phyloP scores from a whole-genome alignment of 2,888 invertebrate genomes.

The Agriopis marginaria region DNA sequence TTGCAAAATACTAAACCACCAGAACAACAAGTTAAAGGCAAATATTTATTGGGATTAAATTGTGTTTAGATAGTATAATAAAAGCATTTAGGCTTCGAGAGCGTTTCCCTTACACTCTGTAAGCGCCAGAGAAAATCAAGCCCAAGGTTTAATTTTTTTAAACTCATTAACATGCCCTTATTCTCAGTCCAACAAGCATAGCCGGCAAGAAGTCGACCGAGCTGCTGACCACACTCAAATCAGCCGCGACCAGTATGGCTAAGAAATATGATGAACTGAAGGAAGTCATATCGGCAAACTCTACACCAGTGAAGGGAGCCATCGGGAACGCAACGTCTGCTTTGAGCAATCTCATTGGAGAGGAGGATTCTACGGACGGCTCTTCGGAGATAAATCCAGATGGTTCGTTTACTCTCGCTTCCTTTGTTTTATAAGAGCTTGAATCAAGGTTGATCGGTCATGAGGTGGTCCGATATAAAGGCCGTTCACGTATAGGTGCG shows the following conservation, averaged over 20 bases:
- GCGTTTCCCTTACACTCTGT: too few relatives aligned
- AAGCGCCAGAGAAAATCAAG: too few relatives aligned
- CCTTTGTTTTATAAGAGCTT: neutral
- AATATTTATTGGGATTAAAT: too few relatives aligned
- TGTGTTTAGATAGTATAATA: too few relatives aligned
- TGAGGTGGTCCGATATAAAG: too few relatives aligned
- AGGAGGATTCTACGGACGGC: constrained; percentile 78
- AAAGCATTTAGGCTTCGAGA: too few relatives aligned
- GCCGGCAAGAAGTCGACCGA: constrained; percentile 96
- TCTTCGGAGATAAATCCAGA: constrained; percentile 81
- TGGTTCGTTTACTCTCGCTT: constrained; percentile 61
- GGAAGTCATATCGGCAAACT: constrained; percentile 94
- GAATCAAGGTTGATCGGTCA: neutral
- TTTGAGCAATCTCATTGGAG: constrained; percentile 71
- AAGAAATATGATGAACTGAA: constrained; percentile 97
- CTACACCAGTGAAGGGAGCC: constrained; percentile 92
- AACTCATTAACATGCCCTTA: neutral
- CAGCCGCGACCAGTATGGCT: constrained; percentile 93
- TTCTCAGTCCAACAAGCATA: constrained; percentile 91
- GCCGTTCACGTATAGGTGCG: too few relatives aligned
- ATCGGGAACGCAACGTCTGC: constrained; percentile 80
- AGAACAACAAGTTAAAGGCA: too few relatives aligned
- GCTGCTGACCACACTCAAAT: constrained; percentile 93
- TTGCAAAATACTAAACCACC: too few relatives aligned
- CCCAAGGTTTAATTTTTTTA: too few relatives aligned